Percentiles rank a stretch among this genome's conserved stretches.
Conservation (phyloP, 2,888 invertebrate species). For the Diachrysia chrysitis region DNA sequence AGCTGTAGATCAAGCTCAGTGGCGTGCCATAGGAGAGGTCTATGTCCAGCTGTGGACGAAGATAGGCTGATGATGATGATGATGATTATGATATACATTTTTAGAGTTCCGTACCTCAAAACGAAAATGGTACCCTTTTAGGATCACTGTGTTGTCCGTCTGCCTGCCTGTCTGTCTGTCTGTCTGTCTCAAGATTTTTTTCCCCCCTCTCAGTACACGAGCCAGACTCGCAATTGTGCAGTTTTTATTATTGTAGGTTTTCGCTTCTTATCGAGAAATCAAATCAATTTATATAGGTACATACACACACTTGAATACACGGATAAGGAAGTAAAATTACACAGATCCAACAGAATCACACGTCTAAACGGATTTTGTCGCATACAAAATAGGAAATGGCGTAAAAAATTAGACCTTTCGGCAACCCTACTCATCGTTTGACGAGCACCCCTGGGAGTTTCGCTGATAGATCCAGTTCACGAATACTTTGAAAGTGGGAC, state of each 20-base stretch:
- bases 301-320: neutral
- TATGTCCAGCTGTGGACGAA: too few species aligned
- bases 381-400: slow-evolving; percentile 40
- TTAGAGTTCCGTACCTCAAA: too few species aligned
- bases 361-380: slow-evolving; percentile 44
- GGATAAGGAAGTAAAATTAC: slow-evolving; percentile 27
- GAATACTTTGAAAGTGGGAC: slow-evolving; percentile 56
- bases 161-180: too few species aligned
- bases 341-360: slow-evolving; percentile 30
- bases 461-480: slow-evolving; percentile 53
- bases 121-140: too few species aligned
- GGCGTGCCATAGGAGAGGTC: too few species aligned
- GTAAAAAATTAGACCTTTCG: slow-evolving; percentile 54
- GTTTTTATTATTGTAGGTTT: neutral
- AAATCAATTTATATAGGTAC: neutral
- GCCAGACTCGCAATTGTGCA: too few species aligned
- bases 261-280: neutral
- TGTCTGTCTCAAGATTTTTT: too few species aligned
- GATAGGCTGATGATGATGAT: too few species aligned
- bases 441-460: slow-evolving; percentile 46
- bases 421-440: slow-evolving; percentile 54
- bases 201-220: too few species aligned
- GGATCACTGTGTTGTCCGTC: too few species aligned
- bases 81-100: too few species aligned
- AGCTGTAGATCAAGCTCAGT: too few species aligned